Percentiles rank a stretch among this genome's conserved stretches.
Evolutionary conservation across 2,888 invertebrate genomes (phyloP).

Genomic region (Ethmia dodecea): DNA sequence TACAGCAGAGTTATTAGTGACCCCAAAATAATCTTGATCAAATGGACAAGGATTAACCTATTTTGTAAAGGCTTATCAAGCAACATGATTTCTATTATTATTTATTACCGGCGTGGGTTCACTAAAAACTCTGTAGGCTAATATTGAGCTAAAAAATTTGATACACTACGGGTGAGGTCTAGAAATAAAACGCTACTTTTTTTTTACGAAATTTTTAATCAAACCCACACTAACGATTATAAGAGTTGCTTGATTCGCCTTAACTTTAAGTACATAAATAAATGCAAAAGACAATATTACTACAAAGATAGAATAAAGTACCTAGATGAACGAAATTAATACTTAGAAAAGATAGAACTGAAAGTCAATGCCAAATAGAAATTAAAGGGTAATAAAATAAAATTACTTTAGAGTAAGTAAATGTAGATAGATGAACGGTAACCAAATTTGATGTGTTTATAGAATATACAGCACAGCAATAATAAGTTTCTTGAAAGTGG

Average conservation of each 20-base stretch:
- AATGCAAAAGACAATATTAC: neutral
- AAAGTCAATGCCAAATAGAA: neutral
- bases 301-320: neutral
- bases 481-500: no score
- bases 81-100: constrained; percentile 46
- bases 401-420: neutral
- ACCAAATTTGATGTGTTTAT: neutral
- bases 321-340: neutral
- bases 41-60: no score
- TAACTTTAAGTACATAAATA: constrained; percentile 19
- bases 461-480: no score
- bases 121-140: constrained; percentile 58
- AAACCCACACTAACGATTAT: constrained; percentile 52
- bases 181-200: constrained; percentile 57
- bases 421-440: neutral
- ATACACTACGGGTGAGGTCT: constrained; percentile 23
- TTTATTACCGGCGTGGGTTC: constrained; percentile 43
- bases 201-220: constrained; percentile 51
- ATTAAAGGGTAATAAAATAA: neutral
- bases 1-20: constrained; percentile 57
- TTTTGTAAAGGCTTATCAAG: constrained; percentile 74
- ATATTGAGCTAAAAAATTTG: constrained; percentile 17
- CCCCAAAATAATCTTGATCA: constrained; percentile 26
- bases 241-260: constrained; percentile 72
- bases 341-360: neutral